A percentile compares a stretch with the other conserved stretches of the same genome.
These are phyloP conservation scores for Luperina nickerlii DNA, from an alignment of 2,888 invertebrate genomes.

Conservation along the genomic window DNA sequence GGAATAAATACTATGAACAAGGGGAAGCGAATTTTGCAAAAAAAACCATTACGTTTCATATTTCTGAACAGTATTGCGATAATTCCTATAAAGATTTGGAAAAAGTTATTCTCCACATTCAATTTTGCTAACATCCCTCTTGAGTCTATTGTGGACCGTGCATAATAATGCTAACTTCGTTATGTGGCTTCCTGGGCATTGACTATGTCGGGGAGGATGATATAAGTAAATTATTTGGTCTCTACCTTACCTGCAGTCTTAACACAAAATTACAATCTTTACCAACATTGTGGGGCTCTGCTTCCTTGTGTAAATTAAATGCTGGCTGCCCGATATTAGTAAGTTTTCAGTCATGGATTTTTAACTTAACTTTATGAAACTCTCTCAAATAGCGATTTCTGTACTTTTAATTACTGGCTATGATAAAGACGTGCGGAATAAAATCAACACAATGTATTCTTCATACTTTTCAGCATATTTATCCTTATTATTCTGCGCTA, in stretches of 20 bases:
- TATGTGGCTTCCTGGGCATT: not conserved
- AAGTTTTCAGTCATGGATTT: not conserved
- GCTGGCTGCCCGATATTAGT: not conserved
- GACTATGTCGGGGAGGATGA: not conserved
- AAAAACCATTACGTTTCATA: conserved; percentile 2
- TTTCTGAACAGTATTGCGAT: conserved; percentile 12
- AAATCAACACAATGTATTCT: conserved; percentile 5
- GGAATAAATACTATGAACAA: conserved; percentile 5
- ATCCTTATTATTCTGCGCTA: conserved; percentile 46
- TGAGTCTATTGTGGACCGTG: not conserved
- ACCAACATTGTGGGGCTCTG: not conserved
- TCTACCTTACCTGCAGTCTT: not conserved
- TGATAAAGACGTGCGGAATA: not conserved
- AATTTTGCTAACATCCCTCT: not conserved
- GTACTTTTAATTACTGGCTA: not conserved
- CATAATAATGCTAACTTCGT: conserved; percentile 6
- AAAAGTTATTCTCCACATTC: not conserved
- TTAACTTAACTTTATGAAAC: not conserved
- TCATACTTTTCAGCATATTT: conserved; percentile 13
- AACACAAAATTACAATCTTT: not conserved
- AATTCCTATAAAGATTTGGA: not conserved
- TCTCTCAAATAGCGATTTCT: not conserved
- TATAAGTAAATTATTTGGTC: not conserved
- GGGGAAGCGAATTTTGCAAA: not conserved
- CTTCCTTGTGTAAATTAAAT: not conserved